Evolutionary conservation across 2,888 invertebrate genomes (phyloP), one percentile per base, ranked within the genome.

Genomic region (Apodemia zela): DNA sequence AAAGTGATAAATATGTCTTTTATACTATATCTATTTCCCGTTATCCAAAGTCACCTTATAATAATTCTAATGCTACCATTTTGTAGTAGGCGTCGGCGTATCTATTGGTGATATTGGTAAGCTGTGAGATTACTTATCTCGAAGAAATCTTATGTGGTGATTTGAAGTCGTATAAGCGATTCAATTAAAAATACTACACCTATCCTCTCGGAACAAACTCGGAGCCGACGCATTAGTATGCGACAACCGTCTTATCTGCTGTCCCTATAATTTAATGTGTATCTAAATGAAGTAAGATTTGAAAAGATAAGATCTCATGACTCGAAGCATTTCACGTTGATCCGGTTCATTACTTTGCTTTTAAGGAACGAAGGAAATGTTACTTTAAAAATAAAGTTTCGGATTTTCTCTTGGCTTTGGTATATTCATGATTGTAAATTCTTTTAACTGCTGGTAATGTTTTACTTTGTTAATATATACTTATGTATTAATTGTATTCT

Each of bases 241-340:
- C 85, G 79, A 82, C 81, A 79, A 76, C 78, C 77, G 77, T 73
- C 75, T 88, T 89, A 89, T 90, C 90, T 85, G 59, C 77, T 76
- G 75, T 77, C 80, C 77, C 84, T 72, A 82, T 86, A 86, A 85
- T 85, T 88, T 88, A 89, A 89, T 89, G 86, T 84, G 82, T 80
- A 81, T 86, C 87, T 87, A 89, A 89, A 89, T 84, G 86, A 87
- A 84, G 78, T 75, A 82, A 89, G 89, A 90, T 91, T 81, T 82
- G 78, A 86, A 83, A 78, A 81, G 90, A 91, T 90, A 91, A 89
- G 82, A 81, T 76, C 80, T 80, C 83, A 85, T 81, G 81, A 84
- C 81, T 84, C 75, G 76, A 81, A 82, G 86, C 83, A 85, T 80
- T 82, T 85, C 75, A 82, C 79, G 78, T 77, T 71, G 75, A 74